Evolutionary conservation across 2,797 vertebrate species (phyloP).

Genomic region (Tokudaia tokunoshimensis): DNA sequence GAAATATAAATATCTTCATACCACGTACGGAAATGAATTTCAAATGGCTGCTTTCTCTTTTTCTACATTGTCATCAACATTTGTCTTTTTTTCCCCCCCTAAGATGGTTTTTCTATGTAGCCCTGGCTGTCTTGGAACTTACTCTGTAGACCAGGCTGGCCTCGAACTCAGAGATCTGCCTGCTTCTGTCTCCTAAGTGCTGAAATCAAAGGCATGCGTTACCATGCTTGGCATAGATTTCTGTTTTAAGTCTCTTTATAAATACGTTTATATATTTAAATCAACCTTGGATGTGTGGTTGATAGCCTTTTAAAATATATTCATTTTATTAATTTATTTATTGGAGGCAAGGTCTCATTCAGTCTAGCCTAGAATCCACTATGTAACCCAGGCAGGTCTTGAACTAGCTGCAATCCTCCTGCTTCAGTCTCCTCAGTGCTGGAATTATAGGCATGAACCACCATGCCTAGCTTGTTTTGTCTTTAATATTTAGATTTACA

Average conservation of each 20-base stretch:
- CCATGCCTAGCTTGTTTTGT: not conserved
- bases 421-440: not conserved
- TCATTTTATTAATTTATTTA: not conserved
- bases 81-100: not conserved
- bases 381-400: not conserved
- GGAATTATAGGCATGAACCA: not conserved
- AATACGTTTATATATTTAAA: not conserved
- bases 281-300: not conserved
- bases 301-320: not conserved
- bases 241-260: not conserved
- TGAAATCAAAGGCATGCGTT: not conserved
- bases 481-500: slow-evolving; percentile 37
- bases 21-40: not conserved
- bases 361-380: not conserved
- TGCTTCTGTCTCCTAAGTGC: not conserved
- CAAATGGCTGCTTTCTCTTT: not conserved
- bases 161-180: not conserved
- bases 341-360: not conserved
- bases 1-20: not conserved
- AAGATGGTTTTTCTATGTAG: not conserved
- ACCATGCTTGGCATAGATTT: not conserved
- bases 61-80: not conserved
- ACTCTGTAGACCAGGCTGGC: not conserved
- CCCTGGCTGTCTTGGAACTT: not conserved
- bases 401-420: not conserved